Conservation (phyloP, 53 echinoderm and acorn worm species). For the Apostichopus leukothele region DNA sequence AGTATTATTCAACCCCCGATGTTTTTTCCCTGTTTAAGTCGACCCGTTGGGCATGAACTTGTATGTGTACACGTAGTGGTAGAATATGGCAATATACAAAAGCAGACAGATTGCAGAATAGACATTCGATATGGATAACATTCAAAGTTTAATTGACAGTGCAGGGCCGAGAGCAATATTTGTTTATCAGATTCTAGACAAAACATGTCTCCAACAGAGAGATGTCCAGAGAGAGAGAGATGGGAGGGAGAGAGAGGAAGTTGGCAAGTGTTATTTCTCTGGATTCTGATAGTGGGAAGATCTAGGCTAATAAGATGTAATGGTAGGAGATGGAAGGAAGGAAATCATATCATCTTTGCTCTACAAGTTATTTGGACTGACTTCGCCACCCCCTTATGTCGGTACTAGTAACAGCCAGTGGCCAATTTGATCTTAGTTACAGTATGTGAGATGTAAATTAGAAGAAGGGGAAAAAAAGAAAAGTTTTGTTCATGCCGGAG, state of each 20-base stretch:
- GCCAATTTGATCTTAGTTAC: too few species aligned
- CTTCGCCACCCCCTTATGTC: too few species aligned
- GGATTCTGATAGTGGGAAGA: not conserved
- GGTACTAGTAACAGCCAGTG: too few species aligned
- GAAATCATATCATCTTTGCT: too few species aligned
- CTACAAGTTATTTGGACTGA: too few species aligned
- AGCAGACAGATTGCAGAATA: not conserved
- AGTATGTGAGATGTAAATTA: too few species aligned
- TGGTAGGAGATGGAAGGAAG: too few species aligned
- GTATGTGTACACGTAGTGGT: not conserved
- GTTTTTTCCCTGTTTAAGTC: too few species aligned
- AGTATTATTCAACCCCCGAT: too few species aligned
- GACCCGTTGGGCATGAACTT: not conserved
- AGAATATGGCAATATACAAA: not conserved
- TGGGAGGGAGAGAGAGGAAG: not conserved
- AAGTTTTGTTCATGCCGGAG: too few species aligned
- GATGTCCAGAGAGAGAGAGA: too few species aligned
- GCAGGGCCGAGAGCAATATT: not conserved
- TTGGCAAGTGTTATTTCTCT: not conserved
- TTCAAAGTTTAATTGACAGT: constrained; percentile 9
- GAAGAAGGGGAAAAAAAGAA: too few species aligned
- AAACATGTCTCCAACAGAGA: constrained; percentile 29
- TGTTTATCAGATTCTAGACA: constrained; percentile 30
- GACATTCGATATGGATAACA: not conserved
- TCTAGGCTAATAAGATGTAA: not conserved